These are phyloP conservation scores for Oligia strigilis DNA, from an alignment of 2,888 invertebrate species.

Conservation along the genomic window DNA sequence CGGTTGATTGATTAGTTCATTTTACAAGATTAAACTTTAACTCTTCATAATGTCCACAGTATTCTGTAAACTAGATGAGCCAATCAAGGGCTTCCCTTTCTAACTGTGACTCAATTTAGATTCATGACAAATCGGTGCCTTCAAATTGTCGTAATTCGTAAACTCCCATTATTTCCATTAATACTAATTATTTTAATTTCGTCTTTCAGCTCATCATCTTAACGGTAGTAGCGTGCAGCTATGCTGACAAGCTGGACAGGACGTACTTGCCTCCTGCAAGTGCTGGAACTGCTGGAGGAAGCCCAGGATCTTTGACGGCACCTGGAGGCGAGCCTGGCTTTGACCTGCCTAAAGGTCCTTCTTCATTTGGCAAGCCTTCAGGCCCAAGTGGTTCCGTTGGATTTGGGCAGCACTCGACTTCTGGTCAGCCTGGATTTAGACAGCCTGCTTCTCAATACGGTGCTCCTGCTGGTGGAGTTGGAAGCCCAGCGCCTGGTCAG, in stretches of 20 bases:
- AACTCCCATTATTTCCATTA: conserved; percentile 24
- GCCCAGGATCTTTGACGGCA: conserved; percentile 82
- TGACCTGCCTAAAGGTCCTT: conserved; percentile 50
- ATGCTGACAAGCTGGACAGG: conserved; percentile 86
- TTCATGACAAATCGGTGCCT: conserved; percentile 46
- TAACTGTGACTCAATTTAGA: conserved; percentile 50
- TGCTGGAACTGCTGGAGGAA: conserved; percentile 85
- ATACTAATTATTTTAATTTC: conserved; percentile 43
- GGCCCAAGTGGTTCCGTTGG: conserved; percentile 37
- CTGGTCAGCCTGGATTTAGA: conserved; percentile 38
- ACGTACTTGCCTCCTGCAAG: conserved; percentile 85
- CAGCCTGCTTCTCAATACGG: conserved; percentile 63
- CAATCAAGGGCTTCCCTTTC: conserved; percentile 57
- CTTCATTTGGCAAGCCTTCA: conserved; percentile 50
- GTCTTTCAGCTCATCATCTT: conserved; percentile 82
- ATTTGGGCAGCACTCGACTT: conserved; percentile 29
- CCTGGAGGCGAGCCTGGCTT: conserved; percentile 70
- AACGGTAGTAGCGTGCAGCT: conserved; percentile 83
- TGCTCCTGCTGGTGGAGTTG: conserved; percentile 33
- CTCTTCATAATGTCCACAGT: neutral
- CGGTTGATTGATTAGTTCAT: conserved; percentile 1
- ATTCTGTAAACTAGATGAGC: conserved; percentile 25
- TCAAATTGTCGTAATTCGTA: conserved; percentile 18
- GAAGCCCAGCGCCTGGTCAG: conserved; percentile 3
- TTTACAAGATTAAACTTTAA: conserved; percentile 12